Percentiles rank a stretch among this genome's conserved stretches.
These are phyloP conservation scores for Ptilodon capucinus DNA, from an alignment of 2,888 invertebrate genomes.

Conservation along the genomic window DNA sequence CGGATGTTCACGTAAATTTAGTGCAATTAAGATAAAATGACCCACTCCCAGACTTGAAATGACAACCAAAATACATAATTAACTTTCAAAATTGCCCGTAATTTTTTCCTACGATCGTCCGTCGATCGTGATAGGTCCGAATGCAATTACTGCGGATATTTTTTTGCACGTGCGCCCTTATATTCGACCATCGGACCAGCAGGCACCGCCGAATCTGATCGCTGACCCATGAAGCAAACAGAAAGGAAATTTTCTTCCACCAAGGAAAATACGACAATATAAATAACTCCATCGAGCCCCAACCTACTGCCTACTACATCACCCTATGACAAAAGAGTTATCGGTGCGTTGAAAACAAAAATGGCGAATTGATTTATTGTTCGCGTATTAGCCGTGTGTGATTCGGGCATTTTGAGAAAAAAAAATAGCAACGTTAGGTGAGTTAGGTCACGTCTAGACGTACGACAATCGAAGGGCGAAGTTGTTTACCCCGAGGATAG, in stretches of 20 bases:
- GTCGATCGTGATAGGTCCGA: not conserved
- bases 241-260: constrained; percentile 81
- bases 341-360: constrained; percentile 83
- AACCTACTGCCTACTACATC: constrained; percentile 73
- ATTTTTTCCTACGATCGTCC: not conserved
- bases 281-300: constrained; percentile 80
- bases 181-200: constrained; percentile 33
- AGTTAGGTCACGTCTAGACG: constrained; percentile 51
- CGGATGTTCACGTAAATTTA: not conserved
- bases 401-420: constrained; percentile 45
- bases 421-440: constrained; percentile 37
- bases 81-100: not conserved
- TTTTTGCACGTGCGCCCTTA: constrained; percentile 39
- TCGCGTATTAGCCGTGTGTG: constrained; percentile 62
- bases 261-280: constrained; percentile 80
- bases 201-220: constrained; percentile 72
- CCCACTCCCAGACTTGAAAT: not conserved
- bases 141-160: not conserved
- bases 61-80: too few relatives aligned
- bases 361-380: constrained; percentile 78
- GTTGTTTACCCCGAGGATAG: constrained; percentile 47
- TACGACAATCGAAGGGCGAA: constrained; percentile 49
- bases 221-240: constrained; percentile 81
- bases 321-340: constrained; percentile 83
- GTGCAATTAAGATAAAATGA: not conserved